Evolutionary conservation across 2,888 invertebrate species (phyloP), one percentile per base, ranked within the genome.

Genomic region (Julus scandinavius): DNA sequence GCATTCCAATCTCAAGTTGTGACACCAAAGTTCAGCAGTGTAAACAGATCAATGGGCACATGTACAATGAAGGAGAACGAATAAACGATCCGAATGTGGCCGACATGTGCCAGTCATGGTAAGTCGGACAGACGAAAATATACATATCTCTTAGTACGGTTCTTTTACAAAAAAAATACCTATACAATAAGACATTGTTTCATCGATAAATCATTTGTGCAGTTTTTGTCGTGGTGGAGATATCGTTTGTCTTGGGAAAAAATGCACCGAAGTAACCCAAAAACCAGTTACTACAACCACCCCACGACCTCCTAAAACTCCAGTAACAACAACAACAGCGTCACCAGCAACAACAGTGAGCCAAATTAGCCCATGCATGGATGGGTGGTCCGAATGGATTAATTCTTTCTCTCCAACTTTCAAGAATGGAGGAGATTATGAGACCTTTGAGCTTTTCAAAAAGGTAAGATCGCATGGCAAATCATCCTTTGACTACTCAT

Each of bases 351-450:
- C 92, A 90, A 89, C 93, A 91, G 80, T 92, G 91, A 91, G 40
- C 15, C 40, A 93, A 92, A 92, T 93, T 0, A 91, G 93, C 58
- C 97, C 97, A 91, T 58, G 90, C 2, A 92, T 93, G 85, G 92
- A 93, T 2, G 97, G 97, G 0, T 97, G 97, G 96, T 95, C 96
- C 0, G 92, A 93, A 17, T 97, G 97, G 97, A 93, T 96, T 90
- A 97, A 95, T 92, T 93, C 90, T 5, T 90, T 90, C 45, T 89
- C 90, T 1, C 91, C 92, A 3, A 90, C 91, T 45, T 89, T 89
- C n/a, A 90, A 90, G 88, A 91, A 91, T 88, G 90, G 90, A 15
- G 91, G 92, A 9, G 92, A 92, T 88, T 90, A 91, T 45, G 92
- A 92, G 89, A 90, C 90, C 1, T 89, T 91, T 49, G 87, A 88